These are phyloP conservation scores for Nasonia vitripennis DNA, from an alignment of 1,140 invertebrate genomes.

Conservation along the genomic window DNA sequence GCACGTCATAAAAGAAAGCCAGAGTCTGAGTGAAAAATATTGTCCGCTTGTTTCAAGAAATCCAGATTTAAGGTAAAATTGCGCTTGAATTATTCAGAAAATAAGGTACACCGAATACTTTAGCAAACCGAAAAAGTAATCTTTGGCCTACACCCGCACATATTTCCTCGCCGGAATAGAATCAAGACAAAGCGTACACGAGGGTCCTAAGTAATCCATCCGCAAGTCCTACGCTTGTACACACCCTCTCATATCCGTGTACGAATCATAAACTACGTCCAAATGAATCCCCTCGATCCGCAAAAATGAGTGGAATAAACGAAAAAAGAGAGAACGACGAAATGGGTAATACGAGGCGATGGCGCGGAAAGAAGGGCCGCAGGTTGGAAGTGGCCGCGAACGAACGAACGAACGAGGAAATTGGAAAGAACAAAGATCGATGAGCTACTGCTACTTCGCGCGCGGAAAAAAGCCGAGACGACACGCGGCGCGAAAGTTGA, in stretches of 20 bases:
- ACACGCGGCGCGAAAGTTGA: not conserved
- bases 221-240: no score
- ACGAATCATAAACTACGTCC: not conserved
- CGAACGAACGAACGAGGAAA: not conserved
- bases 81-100: not conserved
- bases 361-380: not conserved
- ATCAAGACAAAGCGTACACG: not conserved
- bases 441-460: not conserved
- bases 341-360: constrained; percentile 1
- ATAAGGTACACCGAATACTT: not conserved
- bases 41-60: not conserved
- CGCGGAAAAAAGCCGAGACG: not conserved
- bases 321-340: not conserved
- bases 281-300: not conserved
- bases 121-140: not conserved
- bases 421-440: not conserved
- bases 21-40: not conserved
- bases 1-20: not conserved
- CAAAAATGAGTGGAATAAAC: not conserved
- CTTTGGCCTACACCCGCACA: not conserved
- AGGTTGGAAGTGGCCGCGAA: not conserved
- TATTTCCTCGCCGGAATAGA: not conserved
- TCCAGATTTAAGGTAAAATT: no score
- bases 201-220: not conserved
- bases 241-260: not conserved